Conservation (phyloP, 92 coral and sea anemone species). For the Scolanthus callimorphus region DNA sequence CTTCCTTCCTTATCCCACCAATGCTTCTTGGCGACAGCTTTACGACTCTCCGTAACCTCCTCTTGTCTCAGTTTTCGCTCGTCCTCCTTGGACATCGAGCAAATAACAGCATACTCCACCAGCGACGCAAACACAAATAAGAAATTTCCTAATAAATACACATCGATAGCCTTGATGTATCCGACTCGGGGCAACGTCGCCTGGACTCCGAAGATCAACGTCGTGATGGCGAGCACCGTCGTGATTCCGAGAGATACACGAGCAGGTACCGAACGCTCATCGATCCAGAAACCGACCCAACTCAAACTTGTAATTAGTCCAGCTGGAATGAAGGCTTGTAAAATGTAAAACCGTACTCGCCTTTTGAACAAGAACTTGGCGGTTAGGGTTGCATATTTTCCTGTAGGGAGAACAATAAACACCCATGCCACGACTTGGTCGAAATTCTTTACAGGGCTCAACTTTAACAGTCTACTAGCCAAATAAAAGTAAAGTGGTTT, state of each 20-base stretch:
- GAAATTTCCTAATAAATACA: slow-evolving; percentile 42
- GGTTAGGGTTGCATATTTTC: slow-evolving; percentile 14
- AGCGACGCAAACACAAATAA: slow-evolving; percentile 51
- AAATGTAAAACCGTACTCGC: slow-evolving; percentile 37
- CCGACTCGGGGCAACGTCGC: slow-evolving; percentile 52
- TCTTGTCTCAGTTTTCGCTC: background rate
- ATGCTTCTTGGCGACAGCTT: background rate
- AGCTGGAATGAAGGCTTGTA: slow-evolving; percentile 45
- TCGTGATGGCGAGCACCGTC: slow-evolving; percentile 60
- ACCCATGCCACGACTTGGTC: no score
- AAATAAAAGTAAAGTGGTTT: no score
- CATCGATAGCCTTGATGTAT: slow-evolving; percentile 51
- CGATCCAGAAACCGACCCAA: slow-evolving; percentile 71
- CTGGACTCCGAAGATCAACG: slow-evolving; percentile 48
- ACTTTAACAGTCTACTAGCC: no score
- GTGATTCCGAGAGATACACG: slow-evolving; percentile 71
- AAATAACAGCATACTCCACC: slow-evolving; percentile 48
- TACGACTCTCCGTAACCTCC: background rate
- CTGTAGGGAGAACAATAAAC: slow-evolving; percentile 12
- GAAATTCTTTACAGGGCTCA: no score
- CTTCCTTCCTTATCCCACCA: slow-evolving; percentile 1
- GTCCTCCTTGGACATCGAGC: slow-evolving; percentile 2
- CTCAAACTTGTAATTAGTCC: slow-evolving; percentile 40
- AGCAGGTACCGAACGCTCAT: slow-evolving; percentile 64
- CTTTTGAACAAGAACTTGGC: slow-evolving; percentile 31